Evolutionary conservation across 2,797 vertebrate species (phyloP), one percentile per base, ranked within the genome.

Genomic region (Dallia pectoralis): DNA sequence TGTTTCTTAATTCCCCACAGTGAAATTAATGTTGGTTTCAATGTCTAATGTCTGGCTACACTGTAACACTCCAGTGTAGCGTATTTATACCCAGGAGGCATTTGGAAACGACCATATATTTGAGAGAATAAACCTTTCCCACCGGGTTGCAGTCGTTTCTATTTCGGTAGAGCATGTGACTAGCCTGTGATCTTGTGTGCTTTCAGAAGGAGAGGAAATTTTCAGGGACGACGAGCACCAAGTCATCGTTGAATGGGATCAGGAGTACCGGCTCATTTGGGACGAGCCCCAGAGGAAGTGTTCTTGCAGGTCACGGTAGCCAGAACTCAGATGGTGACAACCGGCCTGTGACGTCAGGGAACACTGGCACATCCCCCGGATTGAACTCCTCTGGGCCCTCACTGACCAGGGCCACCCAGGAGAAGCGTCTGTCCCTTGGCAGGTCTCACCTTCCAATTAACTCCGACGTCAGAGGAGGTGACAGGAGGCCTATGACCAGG

Each of bases 291-390:
- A 76, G 59, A 0, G 15, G 29, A 2, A 70, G 25, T 49, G 47
- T 51, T 29, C 47, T 48, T 1, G 22, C 67, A 27, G 22, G 40
- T 40, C 14, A 9, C 53, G 71, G 69, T 6, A 71, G 67, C 19
- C 47, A 63, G 22, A 75, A n/a, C 0, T 79, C 80, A 0, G 79
- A 83, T 0, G 77, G 82, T 2, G 73, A 81, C 66, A 0, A 67
- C 63, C 56, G 48, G 74, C 27, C 32, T 48, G 27, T 40, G 59
- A 44, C 53, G 4, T 18, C 76, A 0, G 53, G 22, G 0, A 2
- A 29, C 69, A 22, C n/a, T n/a, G 49, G 7, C 3, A 1, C 30
- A 14, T 32, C 4, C 4, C 18, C 15, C 25, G 44, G 14, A 15
- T 25, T 47, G 7, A 65, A 74, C 12, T 72, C 65, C 22, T 66